Evolutionary conservation across 2,113 vertebrate species (phyloP), one percentile per base, ranked within the genome.

Genomic region (Mesocricetus auratus): DNA sequence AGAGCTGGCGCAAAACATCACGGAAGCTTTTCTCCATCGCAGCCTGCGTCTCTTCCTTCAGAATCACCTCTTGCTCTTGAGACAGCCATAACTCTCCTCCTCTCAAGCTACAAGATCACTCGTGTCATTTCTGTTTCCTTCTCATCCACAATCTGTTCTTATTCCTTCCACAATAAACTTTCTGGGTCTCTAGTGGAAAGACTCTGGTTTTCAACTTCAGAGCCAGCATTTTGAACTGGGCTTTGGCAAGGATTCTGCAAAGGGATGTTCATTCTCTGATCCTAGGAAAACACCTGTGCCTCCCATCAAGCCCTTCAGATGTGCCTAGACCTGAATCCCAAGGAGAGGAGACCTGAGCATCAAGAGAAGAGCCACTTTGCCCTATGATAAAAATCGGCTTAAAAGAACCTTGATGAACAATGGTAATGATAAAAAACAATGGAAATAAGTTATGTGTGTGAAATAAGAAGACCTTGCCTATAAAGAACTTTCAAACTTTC

Each of bases 361-460:
- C 36, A 87, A 50, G 6, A 16, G 24, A 56, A 33, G 1, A 77
- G 26, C 24, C 16, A 91, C 0, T 39, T n/a, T 9, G 5, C 6
- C 29, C 8, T 47, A 64, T 42, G 3, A 62, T 78, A 79, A 86
- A 81, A 77, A 33, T 19, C 87, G 53, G 74, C 4, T 62, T 4
- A 73, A 13, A 29, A 91, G 89, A 92, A 90, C n/a, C 36, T 42
- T 91, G 56, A 73, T 36, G 68, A 75, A 89, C 64, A 93, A 58
- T 50, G 58, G 24, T 94, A 90, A 89, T 45, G 66, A 92, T n/a
- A 10, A 81, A 81, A 31, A 50, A 62, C 3, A 53, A 93, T 39
- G 22, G 39, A 66, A 64, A 62, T 15, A 60, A 24, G 79, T 39
- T 58, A 22, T 62, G 6, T 42, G 24, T 29, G n/a, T 16, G 12